Base-by-base conservation (phyloP, 2,797 vertebrate genomes). In the Sebastes umbrosus region DNA sequence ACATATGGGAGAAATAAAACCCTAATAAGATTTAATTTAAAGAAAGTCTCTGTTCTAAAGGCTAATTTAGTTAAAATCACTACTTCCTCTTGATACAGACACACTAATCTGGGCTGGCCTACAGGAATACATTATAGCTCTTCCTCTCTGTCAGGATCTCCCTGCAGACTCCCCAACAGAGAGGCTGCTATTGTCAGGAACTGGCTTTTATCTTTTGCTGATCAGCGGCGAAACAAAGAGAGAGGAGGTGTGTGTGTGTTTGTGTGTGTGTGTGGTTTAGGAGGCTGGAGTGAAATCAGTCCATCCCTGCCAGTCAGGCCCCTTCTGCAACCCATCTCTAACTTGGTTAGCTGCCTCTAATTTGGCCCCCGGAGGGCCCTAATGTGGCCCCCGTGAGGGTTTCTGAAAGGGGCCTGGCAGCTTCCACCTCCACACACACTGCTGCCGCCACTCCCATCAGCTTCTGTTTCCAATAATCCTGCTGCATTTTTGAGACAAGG, bases 301-400 rank as follows among this genome's bases (percentile, higher is more conserved):
- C 89, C 85, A 79, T 82, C 80, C 83, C 88, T 88, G 87, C 93
- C 88, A 84, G 86, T 91, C 92, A 91, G 82, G 39, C 85, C 86
- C 90, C 91, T 89, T 81, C 86, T 91, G 69, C 90, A 85, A 83
- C 84, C 46, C 27, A 82, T 92, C 83, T 84, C 93, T 95, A 95
- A 95, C 93, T 94, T 82, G 84, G 93, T 94, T 95, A 95, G 93
- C 87, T 84, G 83, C 84, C 84, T 91, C 90, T 96, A 95, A 96
- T 96, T 93, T 95, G 92, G 90, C 89, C 93, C 93, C 82, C 1
- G 69, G 93, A 91, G 94, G 91, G 81, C 82, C 86, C 84, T 93
- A 90, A 93, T 92, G 85, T 87, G 86, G 78, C 70, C 86, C 74
- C 86, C 9, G 11, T 29, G 74, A 89, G 87, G 73, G 80, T 72